A percentile compares a stretch with the other conserved stretches of the same genome.
Conservation (phyloP, 2,113 vertebrate genomes). For the Scomber colias region DNA sequence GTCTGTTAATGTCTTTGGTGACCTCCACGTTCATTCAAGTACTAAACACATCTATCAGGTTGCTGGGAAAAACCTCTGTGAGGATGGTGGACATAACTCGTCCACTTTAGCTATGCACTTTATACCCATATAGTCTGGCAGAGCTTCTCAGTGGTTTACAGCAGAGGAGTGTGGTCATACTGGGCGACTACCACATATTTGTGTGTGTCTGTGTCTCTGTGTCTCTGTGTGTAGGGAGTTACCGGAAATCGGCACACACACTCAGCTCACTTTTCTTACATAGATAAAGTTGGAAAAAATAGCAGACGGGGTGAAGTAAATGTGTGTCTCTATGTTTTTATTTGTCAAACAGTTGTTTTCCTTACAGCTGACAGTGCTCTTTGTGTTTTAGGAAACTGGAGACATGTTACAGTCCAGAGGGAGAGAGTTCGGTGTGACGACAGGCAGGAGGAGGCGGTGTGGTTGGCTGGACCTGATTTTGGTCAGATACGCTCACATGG, state of each 20-base stretch:
- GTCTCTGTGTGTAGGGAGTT: not conserved
- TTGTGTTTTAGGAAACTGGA: conserved; percentile 82
- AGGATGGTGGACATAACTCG: not conserved
- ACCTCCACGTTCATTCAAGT: no score
- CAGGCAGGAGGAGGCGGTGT: conserved; percentile 91
- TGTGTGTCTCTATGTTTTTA: no score
- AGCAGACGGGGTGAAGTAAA: no score
- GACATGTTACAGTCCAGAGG: conserved; percentile 83
- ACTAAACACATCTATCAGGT: not conserved
- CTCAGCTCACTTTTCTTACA: not conserved
- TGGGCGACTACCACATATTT: not conserved
- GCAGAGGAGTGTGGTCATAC: not conserved
- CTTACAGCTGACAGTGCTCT: not conserved
- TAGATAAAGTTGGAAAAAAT: not conserved
- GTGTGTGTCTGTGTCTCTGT: not conserved
- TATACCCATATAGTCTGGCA: not conserved
- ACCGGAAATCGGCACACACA: not conserved
- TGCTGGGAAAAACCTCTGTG: not conserved
- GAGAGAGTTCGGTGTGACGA: conserved; percentile 87
- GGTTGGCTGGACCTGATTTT: conserved; percentile 89
- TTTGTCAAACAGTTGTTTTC: not conserved
- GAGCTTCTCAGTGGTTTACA: not conserved
- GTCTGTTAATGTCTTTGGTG: no score
- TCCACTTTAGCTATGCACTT: not conserved
- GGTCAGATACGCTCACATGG: conserved; percentile 89